Evolutionary conservation across 2,888 invertebrate genomes (phyloP).

Genomic region (Gastracanthus pulcherrimus): DNA sequence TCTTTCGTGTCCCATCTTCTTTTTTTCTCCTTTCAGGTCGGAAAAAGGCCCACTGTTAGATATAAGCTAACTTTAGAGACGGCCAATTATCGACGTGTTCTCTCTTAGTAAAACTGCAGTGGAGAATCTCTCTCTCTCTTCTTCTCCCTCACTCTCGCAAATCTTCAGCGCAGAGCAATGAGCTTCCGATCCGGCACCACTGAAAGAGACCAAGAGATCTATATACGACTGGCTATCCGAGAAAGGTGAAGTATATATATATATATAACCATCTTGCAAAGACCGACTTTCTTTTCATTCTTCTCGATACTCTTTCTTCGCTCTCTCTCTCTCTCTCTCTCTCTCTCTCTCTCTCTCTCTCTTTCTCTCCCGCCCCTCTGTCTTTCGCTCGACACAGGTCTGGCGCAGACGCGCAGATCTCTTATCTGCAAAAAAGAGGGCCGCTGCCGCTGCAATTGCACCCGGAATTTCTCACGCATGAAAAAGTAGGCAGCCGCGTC

Average conservation of each 20-base stretch:
- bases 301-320: background rate
- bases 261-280: background rate
- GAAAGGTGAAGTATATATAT: background rate
- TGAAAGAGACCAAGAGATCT: background rate
- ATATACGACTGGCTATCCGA: background rate
- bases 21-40: background rate
- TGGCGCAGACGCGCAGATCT: background rate
- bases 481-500: too few relatives aligned
- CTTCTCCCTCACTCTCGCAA: background rate
- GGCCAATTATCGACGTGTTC: conserved; percentile 44
- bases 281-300: conserved; percentile 40
- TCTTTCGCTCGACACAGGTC: background rate
- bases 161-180: background rate
- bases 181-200: conserved; percentile 16
- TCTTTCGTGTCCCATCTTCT: background rate
- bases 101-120: background rate
- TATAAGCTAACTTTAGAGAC: background rate
- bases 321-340: background rate
- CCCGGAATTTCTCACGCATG: background rate
- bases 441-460: background rate
- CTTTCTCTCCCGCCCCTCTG: background rate
- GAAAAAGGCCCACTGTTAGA: background rate
- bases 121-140: too few relatives aligned
- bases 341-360: background rate
- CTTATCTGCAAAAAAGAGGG: conserved; percentile 30